These are phyloP conservation scores for Caenorhabditis panamensis DNA, from an alignment of 2,888 invertebrate genomes.

Conservation along the genomic window DNA sequence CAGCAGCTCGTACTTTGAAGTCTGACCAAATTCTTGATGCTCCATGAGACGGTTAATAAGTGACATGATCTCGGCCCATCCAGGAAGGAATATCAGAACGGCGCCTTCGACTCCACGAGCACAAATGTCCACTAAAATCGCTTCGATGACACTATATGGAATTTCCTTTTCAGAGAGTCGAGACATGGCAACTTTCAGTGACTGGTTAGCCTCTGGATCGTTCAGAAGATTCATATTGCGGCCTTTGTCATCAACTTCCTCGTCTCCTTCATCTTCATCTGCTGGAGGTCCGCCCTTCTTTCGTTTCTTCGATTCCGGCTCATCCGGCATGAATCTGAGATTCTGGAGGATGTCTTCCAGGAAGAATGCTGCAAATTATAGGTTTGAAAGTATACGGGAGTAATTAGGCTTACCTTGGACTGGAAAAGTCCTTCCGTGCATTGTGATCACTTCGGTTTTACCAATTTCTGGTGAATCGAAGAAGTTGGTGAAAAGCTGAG, in stretches of 20 bases:
- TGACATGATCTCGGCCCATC: slow-evolving; percentile 97
- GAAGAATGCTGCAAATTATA: slow-evolving; percentile 86
- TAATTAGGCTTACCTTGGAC: slow-evolving; percentile 67
- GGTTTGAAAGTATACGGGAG: neutral
- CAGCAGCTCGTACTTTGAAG: slow-evolving; percentile 85
- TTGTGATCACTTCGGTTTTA: slow-evolving; percentile 91
- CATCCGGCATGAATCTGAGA: slow-evolving; percentile 89
- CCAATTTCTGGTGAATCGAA: slow-evolving; percentile 94
- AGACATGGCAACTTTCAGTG: slow-evolving; percentile 82
- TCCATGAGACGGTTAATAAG: slow-evolving; percentile 90
- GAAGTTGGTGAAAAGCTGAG: slow-evolving; percentile 91
- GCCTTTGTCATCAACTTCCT: slow-evolving; percentile 81
- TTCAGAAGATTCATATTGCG: slow-evolving; percentile 86
- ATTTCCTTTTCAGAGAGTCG: slow-evolving; percentile 94
- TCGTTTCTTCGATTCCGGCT: slow-evolving; percentile 85
- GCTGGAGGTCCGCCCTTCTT: slow-evolving; percentile 62
- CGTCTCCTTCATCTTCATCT: slow-evolving; percentile 85
- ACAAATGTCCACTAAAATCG: slow-evolving; percentile 84
- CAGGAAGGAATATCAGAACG: slow-evolving; percentile 93
- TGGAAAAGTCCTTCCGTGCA: slow-evolving; percentile 83
- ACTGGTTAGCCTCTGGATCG: slow-evolving; percentile 81
- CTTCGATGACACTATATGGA: slow-evolving; percentile 93
- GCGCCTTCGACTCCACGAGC: slow-evolving; percentile 87
- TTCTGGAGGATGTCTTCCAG: slow-evolving; percentile 93
- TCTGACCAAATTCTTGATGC: slow-evolving; percentile 86